phyloP scores from a whole-genome alignment of 23 tunicate genomes.

The Trididemnum nubilum region DNA sequence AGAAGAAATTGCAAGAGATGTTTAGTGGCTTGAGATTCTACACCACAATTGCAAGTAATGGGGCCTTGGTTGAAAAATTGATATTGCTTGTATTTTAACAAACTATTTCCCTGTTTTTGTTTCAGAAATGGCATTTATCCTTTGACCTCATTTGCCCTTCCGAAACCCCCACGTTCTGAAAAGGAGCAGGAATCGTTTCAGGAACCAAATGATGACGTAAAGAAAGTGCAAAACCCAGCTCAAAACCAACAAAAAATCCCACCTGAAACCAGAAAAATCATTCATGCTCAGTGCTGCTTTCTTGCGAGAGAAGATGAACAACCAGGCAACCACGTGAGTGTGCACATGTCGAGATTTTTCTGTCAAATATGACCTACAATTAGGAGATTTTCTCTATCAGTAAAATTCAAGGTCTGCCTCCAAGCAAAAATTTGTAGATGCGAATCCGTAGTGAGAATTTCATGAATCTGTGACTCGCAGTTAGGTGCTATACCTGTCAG shows the following conservation, averaged over 20 bases:
- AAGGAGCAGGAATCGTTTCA: constrained; percentile 16
- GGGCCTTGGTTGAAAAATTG: too few species aligned
- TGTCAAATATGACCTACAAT: not conserved
- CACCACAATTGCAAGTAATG: too few species aligned
- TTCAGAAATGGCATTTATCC: constrained; percentile 88
- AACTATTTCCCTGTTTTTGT: too few species aligned
- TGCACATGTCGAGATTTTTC: not conserved
- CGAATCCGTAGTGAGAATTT: too few species aligned
- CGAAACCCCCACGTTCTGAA: constrained; percentile 70
- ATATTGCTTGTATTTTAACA: too few species aligned
- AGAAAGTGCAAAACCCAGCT: constrained; percentile 55
- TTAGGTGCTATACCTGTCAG: too few species aligned
- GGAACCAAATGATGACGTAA: constrained; percentile 52
- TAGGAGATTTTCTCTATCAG: not conserved
- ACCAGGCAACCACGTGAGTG: constrained; percentile 63
- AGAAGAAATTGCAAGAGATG: too few species aligned
- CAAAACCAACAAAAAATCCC: constrained; percentile 38
- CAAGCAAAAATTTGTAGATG: too few species aligned
- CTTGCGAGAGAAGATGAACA: constrained; percentile 49
- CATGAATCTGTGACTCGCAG: too few species aligned
- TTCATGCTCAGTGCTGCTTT: constrained; percentile 79
- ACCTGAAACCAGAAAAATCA: constrained; percentile 69
- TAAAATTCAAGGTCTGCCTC: too few species aligned
- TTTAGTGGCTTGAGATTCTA: too few species aligned
- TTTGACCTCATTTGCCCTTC: constrained; percentile 75